Evolutionary conservation across 2,888 invertebrate genomes (phyloP).

Genomic region (Danaus chrysippus): DNA sequence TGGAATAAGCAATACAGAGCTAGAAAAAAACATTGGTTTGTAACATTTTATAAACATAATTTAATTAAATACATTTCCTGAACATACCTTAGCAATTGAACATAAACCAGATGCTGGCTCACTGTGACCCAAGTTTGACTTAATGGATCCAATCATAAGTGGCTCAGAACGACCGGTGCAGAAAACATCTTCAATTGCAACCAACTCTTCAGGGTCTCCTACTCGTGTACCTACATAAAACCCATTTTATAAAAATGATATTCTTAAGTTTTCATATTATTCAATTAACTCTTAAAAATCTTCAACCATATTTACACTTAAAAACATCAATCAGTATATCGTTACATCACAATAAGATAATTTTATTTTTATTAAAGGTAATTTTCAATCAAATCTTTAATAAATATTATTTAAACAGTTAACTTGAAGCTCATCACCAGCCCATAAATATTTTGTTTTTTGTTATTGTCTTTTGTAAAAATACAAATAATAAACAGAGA

Average conservation of each 20-base stretch:
- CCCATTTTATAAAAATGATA: neutral
- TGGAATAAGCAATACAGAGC: constrained; percentile 88
- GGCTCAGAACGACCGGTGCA: constrained; percentile 87
- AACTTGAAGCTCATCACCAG: too few species aligned
- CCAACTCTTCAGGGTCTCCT: constrained; percentile 95
- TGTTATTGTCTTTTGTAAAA: too few species aligned
- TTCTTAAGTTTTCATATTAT: neutral
- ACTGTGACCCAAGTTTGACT: constrained; percentile 96
- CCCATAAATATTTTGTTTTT: too few species aligned
- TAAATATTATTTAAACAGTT: too few species aligned
- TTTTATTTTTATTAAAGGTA: too few species aligned
- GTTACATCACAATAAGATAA: too few species aligned
- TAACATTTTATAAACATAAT: too few species aligned
- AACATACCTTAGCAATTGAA: constrained; percentile 86
- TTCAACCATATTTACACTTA: too few species aligned
- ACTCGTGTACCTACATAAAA: constrained; percentile 80
- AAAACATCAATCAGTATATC: too few species aligned
- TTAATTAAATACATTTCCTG: neutral
- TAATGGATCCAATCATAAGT: constrained; percentile 92
- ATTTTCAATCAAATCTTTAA: too few species aligned
- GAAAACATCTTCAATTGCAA: constrained; percentile 89
- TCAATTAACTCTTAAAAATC: too few species aligned
- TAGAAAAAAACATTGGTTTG: constrained; percentile 46
- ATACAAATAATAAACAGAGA: too few species aligned
- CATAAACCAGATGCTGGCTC: constrained; percentile 93